A percentile compares a stretch with the other conserved stretches of the same genome.
Evolutionary conservation across 2,888 invertebrate species (phyloP).

Genomic region (Meliscaeva auricollis): DNA sequence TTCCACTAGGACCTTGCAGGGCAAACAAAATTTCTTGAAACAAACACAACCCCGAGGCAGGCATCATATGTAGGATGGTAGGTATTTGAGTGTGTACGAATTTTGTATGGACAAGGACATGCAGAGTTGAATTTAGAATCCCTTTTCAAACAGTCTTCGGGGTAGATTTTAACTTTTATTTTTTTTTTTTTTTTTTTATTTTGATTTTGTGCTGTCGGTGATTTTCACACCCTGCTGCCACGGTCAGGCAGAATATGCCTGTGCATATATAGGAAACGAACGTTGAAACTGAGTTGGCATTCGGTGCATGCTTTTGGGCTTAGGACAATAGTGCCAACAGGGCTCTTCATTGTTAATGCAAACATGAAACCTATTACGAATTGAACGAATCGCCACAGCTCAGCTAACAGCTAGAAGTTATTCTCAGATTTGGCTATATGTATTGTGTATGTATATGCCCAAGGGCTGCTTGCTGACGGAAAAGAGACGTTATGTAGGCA

Average conservation of each 20-base stretch:
- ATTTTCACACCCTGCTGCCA: constrained; percentile 44
- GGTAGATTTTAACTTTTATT: constrained; percentile 30
- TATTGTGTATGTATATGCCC: not conserved
- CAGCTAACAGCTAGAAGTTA: constrained; percentile 44
- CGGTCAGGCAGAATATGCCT: not conserved
- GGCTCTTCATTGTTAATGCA: constrained; percentile 59
- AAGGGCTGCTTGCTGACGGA: not conserved
- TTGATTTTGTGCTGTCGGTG: constrained; percentile 32
- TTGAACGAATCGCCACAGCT: constrained; percentile 65
- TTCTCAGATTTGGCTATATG: constrained; percentile 31
- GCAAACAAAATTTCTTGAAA: constrained; percentile 35
- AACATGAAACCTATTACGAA: constrained; percentile 69
- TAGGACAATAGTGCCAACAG: constrained; percentile 35
- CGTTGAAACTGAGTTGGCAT: constrained; percentile 14
- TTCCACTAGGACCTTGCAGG: constrained; percentile 32
- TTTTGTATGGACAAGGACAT: constrained; percentile 10
- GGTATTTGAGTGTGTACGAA: not conserved
- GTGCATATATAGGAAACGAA: not conserved
- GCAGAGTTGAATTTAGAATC: constrained; percentile 40
- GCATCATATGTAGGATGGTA: not conserved
- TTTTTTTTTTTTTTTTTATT: constrained; percentile 35
- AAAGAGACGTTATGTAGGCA: not conserved
- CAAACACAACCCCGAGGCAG: constrained; percentile 10
- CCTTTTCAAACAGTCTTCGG: constrained; percentile 31
- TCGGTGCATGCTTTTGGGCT: constrained; percentile 31